A percentile compares a stretch with the other conserved stretches of the same genome.
Evolutionary conservation across 2,797 vertebrate genomes (phyloP).

Genomic region (Clarias pachynema): DNA sequence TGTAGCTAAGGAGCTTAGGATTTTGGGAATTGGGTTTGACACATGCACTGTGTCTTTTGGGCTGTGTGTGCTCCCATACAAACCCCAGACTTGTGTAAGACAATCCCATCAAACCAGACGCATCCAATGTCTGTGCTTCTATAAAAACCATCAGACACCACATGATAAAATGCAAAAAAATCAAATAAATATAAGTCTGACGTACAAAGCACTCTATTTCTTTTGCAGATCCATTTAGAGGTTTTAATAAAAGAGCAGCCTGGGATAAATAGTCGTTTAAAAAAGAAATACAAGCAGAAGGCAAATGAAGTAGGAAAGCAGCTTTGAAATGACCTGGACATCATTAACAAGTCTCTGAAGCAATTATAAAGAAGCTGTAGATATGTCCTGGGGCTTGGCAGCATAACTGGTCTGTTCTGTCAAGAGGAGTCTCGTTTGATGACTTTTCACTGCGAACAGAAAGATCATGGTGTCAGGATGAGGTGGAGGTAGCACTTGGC

Average conservation of each 20-base stretch:
- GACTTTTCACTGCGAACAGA: neutral
- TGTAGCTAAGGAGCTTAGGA: slow-evolving; percentile 37
- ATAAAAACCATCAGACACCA: slow-evolving; percentile 11
- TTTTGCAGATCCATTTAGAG: slow-evolving; percentile 14
- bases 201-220: neutral
- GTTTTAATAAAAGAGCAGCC: slow-evolving; percentile 10
- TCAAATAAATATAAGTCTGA: neutral
- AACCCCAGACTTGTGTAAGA: slow-evolving; percentile 32
- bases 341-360: slow-evolving; percentile 36
- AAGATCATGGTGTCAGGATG: neutral
- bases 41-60: slow-evolving; percentile 24
- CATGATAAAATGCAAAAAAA: neutral
- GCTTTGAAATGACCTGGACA: slow-evolving; percentile 36
- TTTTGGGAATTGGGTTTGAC: slow-evolving; percentile 33
- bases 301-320: slow-evolving; percentile 44
- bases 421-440: slow-evolving; percentile 6
- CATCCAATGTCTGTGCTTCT: slow-evolving; percentile 10
- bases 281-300: slow-evolving; percentile 26
- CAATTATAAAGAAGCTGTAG: slow-evolving; percentile 12
- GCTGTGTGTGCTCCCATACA: slow-evolving; percentile 32
- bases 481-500: neutral
- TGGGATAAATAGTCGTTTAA: slow-evolving; percentile 49
- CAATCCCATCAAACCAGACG: slow-evolving; percentile 37
- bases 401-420: neutral
- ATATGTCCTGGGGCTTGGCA: slow-evolving; percentile 14